Conservation (phyloP, 2,888 invertebrate genomes). For the Oscheius sp. region DNA sequence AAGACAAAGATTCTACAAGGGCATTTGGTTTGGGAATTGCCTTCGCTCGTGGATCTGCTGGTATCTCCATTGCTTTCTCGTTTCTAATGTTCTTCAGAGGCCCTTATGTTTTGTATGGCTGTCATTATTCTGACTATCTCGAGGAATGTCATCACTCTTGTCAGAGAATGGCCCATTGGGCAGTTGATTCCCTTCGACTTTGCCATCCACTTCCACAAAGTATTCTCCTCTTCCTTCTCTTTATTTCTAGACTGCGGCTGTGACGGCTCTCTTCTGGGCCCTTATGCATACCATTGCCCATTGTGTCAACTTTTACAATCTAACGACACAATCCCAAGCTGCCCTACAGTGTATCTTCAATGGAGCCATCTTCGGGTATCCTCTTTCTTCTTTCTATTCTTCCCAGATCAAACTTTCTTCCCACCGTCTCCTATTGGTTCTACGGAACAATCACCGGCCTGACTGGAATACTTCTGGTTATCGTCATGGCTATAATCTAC, state of each 20-base stretch:
- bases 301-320: conserved; percentile 95
- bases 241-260: conserved; percentile 80
- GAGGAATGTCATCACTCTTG: conserved; percentile 86
- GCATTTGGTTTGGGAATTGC: conserved; percentile 97
- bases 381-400: background rate
- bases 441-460: conserved; percentile 84
- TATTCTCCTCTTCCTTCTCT: conserved; percentile 35
- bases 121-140: conserved; percentile 85
- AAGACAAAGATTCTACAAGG: conserved; percentile 90
- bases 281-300: conserved; percentile 90
- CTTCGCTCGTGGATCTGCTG: conserved; percentile 79
- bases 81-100: conserved; percentile 78
- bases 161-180: conserved; percentile 91
- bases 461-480: conserved; percentile 71
- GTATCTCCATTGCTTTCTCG: conserved; percentile 1
- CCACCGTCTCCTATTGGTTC: conserved; percentile 92
- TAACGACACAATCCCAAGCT: conserved; percentile 91
- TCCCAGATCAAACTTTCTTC: conserved; percentile 83
- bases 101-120: conserved; percentile 91
- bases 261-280: conserved; percentile 91
- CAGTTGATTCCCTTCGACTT: conserved; percentile 93
- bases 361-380: conserved; percentile 82
- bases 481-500: conserved; percentile 91
- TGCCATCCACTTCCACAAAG: conserved; percentile 92
- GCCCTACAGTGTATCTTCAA: conserved; percentile 89